These are phyloP conservation scores for Chaetops frenatus DNA, from an alignment of 2,113 vertebrate species.

Conservation along the genomic window DNA sequence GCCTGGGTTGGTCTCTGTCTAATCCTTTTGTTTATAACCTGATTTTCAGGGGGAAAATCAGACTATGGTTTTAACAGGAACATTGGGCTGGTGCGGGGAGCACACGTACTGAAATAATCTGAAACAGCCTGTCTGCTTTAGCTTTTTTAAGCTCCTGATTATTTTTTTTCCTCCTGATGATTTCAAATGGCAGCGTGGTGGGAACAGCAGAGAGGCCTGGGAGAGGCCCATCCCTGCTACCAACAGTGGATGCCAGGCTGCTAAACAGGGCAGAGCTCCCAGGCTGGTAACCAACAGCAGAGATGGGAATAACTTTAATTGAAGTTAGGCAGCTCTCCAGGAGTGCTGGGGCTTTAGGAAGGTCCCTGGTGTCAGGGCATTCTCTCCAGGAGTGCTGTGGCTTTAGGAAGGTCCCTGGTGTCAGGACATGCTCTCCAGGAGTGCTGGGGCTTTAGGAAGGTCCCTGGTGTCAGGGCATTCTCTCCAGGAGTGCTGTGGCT, in stretches of 20 bases:
- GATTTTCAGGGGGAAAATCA: constrained; percentile 5
- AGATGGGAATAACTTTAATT: neutral
- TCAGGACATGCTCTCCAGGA: too few species aligned
- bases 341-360: neutral
- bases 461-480: too few species aligned
- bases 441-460: too few species aligned
- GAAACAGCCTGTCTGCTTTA: constrained; percentile 39
- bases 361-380: neutral
- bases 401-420: too few species aligned
- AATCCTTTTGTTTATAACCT: constrained; percentile 41
- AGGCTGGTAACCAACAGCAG: neutral
- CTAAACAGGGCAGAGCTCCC: neutral
- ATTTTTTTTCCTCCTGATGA: neutral
- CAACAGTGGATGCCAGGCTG: neutral
- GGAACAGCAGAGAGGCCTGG: neutral
- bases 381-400: too few species aligned
- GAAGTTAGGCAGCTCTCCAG: neutral
- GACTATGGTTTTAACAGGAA: constrained; percentile 31
- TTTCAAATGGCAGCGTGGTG: neutral
- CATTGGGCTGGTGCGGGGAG: neutral
- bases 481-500: too few species aligned
- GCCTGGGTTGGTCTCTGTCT: neutral
- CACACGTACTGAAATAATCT: constrained; percentile 40
- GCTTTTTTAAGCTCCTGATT: constrained; percentile 48
- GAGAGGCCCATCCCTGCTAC: neutral